phyloP scores from a whole-genome alignment of 2,888 invertebrate genomes.

The Fragum sueziense region DNA sequence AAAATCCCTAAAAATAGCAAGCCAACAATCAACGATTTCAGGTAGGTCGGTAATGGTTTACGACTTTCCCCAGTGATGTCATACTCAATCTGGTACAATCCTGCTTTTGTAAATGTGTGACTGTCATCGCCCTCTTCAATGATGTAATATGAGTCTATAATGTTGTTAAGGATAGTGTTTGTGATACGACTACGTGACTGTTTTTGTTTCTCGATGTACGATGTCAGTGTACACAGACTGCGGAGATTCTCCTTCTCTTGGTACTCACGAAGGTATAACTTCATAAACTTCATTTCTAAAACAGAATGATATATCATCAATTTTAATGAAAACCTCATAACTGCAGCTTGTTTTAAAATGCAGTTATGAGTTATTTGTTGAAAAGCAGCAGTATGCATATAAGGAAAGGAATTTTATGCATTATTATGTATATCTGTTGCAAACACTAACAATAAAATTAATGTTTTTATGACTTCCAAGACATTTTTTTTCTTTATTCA shows the following conservation, averaged over 20 bases:
- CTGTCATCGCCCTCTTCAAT: conserved; percentile 45
- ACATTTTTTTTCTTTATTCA: too few species aligned
- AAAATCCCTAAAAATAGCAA: conserved; percentile 28
- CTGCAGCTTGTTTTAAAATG: too few species aligned
- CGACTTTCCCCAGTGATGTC: conserved; percentile 39
- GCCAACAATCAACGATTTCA: conserved; percentile 33
- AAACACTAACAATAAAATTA: too few species aligned
- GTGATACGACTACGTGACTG: conserved; percentile 17
- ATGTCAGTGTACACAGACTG: conserved; percentile 21
- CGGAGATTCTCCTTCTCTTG: conserved; percentile 27
- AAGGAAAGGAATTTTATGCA: too few species aligned
- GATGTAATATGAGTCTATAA: conserved; percentile 44
- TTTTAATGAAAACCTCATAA: too few species aligned
- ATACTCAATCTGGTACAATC: conserved; percentile 55
- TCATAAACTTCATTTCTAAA: not conserved
- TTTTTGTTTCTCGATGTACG: conserved; percentile 37
- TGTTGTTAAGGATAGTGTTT: conserved; percentile 27
- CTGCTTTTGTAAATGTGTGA: conserved; percentile 46
- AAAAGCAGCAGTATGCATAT: too few species aligned
- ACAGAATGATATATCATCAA: too few species aligned
- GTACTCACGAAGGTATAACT: conserved; percentile 17
- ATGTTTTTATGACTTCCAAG: too few species aligned
- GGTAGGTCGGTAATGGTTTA: conserved; percentile 34
- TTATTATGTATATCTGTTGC: too few species aligned
- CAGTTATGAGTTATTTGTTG: too few species aligned